phyloP scores from a whole-genome alignment of 2,797 vertebrate genomes.

The Pangasius larnaudii region DNA sequence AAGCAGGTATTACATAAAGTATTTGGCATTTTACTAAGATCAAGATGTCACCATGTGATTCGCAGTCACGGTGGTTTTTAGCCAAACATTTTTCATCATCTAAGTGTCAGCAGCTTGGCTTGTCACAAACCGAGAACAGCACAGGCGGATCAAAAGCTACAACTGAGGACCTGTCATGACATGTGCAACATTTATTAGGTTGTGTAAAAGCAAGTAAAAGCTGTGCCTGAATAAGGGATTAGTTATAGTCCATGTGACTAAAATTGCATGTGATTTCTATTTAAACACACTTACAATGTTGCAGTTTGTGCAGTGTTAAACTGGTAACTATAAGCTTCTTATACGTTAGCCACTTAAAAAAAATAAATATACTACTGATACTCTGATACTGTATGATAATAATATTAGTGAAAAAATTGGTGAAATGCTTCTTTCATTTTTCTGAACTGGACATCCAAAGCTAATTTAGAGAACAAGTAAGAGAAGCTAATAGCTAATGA shows the following conservation, averaged over 20 bases:
- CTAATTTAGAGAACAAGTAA: not conserved
- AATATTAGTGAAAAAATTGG: not conserved
- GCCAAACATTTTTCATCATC: slow-evolving; percentile 22
- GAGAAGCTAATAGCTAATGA: not conserved
- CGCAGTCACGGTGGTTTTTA: not conserved
- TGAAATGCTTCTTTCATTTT: not conserved
- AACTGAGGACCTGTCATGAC: not conserved
- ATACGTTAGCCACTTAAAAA: not conserved
- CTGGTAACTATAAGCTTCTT: not conserved
- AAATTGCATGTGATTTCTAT: not conserved
- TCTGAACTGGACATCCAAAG: not conserved
- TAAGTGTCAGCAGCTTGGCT: not conserved
- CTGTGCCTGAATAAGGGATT: not conserved
- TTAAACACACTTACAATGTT: not conserved
- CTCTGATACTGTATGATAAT: not conserved
- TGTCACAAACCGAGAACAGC: not conserved
- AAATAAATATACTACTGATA: too few species aligned
- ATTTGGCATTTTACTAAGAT: slow-evolving; percentile 6
- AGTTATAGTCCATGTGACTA: not conserved
- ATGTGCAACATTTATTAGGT: not conserved
- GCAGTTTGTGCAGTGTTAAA: not conserved
- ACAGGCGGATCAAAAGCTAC: not conserved
- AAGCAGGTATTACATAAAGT: slow-evolving; percentile 31
- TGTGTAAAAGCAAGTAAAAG: not conserved
- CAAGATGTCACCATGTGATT: not conserved